Evolutionary conservation across 2,888 invertebrate genomes (phyloP), one percentile per base, ranked within the genome.

Genomic region (Pristionchus fissidentatus): DNA sequence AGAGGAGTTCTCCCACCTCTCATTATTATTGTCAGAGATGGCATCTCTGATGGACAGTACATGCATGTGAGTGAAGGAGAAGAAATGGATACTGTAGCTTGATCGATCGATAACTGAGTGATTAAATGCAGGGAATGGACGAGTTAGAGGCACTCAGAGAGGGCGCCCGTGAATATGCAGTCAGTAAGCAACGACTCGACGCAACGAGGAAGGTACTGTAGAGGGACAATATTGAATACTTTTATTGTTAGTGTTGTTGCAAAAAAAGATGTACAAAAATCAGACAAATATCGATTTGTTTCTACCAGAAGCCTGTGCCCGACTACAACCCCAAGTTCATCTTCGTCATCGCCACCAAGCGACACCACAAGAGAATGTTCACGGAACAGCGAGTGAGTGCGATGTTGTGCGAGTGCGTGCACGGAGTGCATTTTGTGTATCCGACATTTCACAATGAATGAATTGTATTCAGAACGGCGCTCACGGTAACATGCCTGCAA

Each of bases 271-370:
- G 10, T 49, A 49, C 49, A 13, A 19, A 49, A 49, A 60, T 10
- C 22, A 19, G 8, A 60, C 60, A 8, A 60, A 8, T 60, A 60
- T 22, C 8, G 8, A 22, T 60, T 13, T 79, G 26, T n/a, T 26
- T 15, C 32, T 43, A 46, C 4, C 80, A 81, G 80, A 0, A 15
- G 46, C 62, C 80, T 5, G 19, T 46, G 19, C 32, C 19, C 62
- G 81, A 80, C 52, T 89, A 88, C 79, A 60, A 79, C 26, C 88
- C 87, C 29, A 84, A 83, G 15, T 87, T 90, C 73, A 87, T 87
- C 15, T 57, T 91, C 19, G 80, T 90, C 15, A 66, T 91, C 35
- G 88, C 86, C 13, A 90, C 89, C 13, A 91, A 91, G 66, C 84
- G 89, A 3, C 89, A 91, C 66, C 85, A 87, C 66, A 85, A 87